Evolutionary conservation across 2,113 vertebrate genomes (phyloP).

Genomic region (Equus quagga): DNA sequence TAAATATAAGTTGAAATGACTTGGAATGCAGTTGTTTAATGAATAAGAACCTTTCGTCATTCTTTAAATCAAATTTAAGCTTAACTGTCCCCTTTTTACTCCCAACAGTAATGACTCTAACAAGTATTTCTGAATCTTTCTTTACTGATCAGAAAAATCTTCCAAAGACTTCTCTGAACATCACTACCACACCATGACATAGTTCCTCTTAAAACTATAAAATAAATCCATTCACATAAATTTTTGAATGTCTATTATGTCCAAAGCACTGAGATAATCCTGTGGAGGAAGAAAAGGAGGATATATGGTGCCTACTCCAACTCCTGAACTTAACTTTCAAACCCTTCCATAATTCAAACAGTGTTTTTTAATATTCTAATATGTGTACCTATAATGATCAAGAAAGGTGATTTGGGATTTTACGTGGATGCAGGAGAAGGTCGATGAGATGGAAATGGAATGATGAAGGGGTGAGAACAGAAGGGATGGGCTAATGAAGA

Average conservation of each 20-base stretch:
- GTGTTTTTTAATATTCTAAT: neutral
- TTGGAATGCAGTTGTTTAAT: neutral
- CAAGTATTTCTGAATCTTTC: conserved; percentile 15
- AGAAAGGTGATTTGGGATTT: neutral
- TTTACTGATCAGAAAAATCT: conserved; percentile 1
- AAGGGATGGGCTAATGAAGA: neutral
- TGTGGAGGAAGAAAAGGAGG: neutral
- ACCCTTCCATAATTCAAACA: neutral
- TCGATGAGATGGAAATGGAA: neutral
- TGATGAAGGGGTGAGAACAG: neutral
- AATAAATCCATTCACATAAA: conserved; percentile 8
- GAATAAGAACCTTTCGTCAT: conserved; percentile 29
- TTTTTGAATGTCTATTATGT: neutral
- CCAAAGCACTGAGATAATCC: neutral
- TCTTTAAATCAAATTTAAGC: conserved; percentile 51
- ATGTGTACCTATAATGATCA: neutral
- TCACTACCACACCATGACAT: neutral
- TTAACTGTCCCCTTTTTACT: neutral
- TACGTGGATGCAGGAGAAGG: neutral
- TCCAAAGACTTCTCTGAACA: neutral
- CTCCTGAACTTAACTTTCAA: neutral
- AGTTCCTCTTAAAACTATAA: conserved; percentile 41
- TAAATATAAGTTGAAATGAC: conserved; percentile 18
- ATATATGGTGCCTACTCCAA: neutral
- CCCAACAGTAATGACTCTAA: neutral